A percentile compares a stretch with the other conserved stretches of the same genome.
Conservation (phyloP, 1,140 invertebrate species). For the Drosophila burlai region DNA sequence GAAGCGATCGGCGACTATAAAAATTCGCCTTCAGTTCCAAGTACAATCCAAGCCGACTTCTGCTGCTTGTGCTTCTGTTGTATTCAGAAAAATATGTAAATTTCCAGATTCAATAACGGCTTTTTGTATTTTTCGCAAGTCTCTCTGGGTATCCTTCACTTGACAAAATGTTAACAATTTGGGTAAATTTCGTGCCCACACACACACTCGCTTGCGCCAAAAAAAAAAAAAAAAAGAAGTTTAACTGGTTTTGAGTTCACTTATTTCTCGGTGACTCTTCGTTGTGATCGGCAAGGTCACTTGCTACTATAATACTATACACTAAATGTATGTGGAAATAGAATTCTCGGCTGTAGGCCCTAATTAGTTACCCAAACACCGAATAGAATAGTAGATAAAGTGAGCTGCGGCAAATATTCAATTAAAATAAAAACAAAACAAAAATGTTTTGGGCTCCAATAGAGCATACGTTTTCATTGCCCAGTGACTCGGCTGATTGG, state of each 20-base stretch:
- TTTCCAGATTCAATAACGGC: conserved; percentile 54
- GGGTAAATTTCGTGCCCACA: conserved; percentile 29
- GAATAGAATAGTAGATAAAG: conserved; percentile 5
- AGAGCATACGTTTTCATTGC: conserved; percentile 33
- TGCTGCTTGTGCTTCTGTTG: conserved; percentile 4
- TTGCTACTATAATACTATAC: neutral
- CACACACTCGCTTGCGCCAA: neutral
- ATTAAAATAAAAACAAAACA: conserved; percentile 12
- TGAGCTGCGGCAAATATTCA: conserved; percentile 6
- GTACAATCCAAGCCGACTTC: conserved; percentile 41
- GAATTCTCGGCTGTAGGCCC: conserved; percentile 31
- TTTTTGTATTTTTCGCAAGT: conserved; percentile 49
- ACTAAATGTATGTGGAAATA: conserved; percentile 23
- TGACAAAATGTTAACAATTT: conserved; percentile 72
- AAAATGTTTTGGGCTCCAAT: conserved; percentile 40
- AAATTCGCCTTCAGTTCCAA: conserved; percentile 52
- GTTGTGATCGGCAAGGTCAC: conserved; percentile 25
- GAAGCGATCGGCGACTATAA: conserved; percentile 25
- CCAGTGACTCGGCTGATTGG: conserved; percentile 20
- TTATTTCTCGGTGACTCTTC: conserved; percentile 45
- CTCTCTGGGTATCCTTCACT: conserved; percentile 47
- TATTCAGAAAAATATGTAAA: conserved; percentile 47
- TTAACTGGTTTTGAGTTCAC: conserved; percentile 65
- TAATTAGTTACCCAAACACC: conserved; percentile 49
- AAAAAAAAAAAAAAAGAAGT: conserved; percentile 77